Evolutionary conservation across 1,140 invertebrate genomes (phyloP), one percentile per base, ranked within the genome.

Genomic region (Drosophila takahashii): DNA sequence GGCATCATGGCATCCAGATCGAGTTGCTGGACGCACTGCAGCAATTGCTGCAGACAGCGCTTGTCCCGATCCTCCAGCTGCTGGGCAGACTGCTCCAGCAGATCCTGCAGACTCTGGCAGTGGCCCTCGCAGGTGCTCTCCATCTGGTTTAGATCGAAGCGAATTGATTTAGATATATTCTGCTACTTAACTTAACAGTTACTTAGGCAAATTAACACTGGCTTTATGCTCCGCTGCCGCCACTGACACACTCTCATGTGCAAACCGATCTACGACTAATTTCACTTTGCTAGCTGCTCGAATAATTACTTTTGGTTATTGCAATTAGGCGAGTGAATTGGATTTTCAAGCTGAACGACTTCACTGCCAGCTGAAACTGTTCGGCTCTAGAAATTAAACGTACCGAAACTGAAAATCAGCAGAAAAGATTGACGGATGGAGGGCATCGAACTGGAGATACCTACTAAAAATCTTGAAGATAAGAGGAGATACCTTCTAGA

Each of bases 1-100:
- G 77, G 60, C 45, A 69, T 52, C 34, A 81, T 81, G n/a, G 79
- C 70, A 61, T 94, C 81, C 58, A 94, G 86, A 91, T 94, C 94
- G 13, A 93, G 90, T 76, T 94, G 94, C 67, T 94, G 94, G 51
- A 94, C 90, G 77, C 94, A 91, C 91, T 93, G 93, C 36, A 94
- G 73, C 65, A 94, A 90, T 74, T 94, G 93, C 75, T 94, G 93
- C 79, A 94, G 90, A 58, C 94, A 94, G 29, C 91, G 92, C 76
- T 93, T 94, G 59, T 94, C 94, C 59, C 94, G 93, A 36, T 93
- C 93, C 57, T 91, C 86, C 26, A 90, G 48, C n/a, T 62, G 64
- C 18, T 74, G 76, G 7, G 71, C 22, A 3, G 51, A 67, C 9
- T 80, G 79, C 27, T 79, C 70, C 18, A 91, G 47, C 41, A 92